phyloP scores from a whole-genome alignment of 64 coral and sea anemone genomes.

The Dendrophyllia cribrosa region DNA sequence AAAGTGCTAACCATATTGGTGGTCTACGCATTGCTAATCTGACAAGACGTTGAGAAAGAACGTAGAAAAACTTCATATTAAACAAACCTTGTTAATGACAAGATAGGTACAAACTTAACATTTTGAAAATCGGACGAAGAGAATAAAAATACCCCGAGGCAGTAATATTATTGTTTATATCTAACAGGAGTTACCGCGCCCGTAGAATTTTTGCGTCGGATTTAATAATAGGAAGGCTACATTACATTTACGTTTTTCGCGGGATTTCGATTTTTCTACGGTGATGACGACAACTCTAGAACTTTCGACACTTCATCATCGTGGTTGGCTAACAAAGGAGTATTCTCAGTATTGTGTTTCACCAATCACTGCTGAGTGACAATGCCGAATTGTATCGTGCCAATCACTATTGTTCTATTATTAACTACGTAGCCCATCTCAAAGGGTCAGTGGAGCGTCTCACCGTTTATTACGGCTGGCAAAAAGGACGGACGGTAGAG shows the following conservation, averaged over 20 bases:
- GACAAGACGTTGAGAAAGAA: too few relatives aligned
- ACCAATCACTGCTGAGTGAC: constrained; percentile 32
- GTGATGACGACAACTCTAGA: constrained; percentile 19
- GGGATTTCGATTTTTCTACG: neutral
- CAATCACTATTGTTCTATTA: constrained; percentile 44
- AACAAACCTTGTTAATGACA: too few relatives aligned
- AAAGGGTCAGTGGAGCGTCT: neutral
- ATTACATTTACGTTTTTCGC: neutral
- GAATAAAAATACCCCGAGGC: neutral
- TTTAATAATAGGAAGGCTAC: neutral
- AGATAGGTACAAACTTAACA: too few relatives aligned
- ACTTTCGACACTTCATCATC: neutral
- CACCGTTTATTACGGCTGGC: neutral
- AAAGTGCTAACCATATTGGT: too few relatives aligned
- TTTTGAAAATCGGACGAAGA: too few relatives aligned
- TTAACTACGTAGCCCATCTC: neutral
- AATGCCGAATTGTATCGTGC: neutral
- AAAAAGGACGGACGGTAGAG: neutral
- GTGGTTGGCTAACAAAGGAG: constrained; percentile 9
- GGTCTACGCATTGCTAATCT: too few relatives aligned
- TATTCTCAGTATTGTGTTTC: constrained; percentile 42
- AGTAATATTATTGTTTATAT: neutral
- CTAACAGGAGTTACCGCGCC: neutral
- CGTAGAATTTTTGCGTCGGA: neutral
- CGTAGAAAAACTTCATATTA: too few relatives aligned